Evolutionary conservation across 2,888 invertebrate species (phyloP), one percentile per base, ranked within the genome.

Genomic region (Eurois occulta): DNA sequence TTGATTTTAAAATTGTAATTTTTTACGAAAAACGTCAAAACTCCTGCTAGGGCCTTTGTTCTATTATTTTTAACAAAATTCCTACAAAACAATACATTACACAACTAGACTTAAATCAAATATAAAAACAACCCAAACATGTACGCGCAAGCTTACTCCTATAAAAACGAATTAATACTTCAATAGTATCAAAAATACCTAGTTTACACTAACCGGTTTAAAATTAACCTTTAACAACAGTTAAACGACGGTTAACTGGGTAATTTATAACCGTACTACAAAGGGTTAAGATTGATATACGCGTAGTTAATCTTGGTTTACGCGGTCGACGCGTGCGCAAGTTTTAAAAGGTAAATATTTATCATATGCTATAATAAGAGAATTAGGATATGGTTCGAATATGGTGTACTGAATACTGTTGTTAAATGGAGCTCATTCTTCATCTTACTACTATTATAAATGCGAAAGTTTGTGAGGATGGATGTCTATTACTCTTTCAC

Each of bases 211-310:
- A 80, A 86, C 84, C 65, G 2, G 85, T 85, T 77, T 79, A 83
- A 88, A 88, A 87, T 82, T 78, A 88, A 88, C 77, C 83, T 66
- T 52, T 77, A 80, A 83, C 66, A 78, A 55, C 86, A 83, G 84
- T 75, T 79, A 83, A 83, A 83, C 77, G 55, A 64, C n/a, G 64
- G 77, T 88, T 87, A 77, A 87, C 87, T 79, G 76, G 68, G 60
- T 68, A 80, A 87, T 88, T 88, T 88, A 88, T 86, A 86, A 81
- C 83, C 77, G 38, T 78, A 79, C 80, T 87, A 87, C 87, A 87
- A 87, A 87, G 85, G 72, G 86, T 74, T 84, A 83, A 75, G 80
- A 84, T 88, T 88, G 87, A 88, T 87, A 83, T 81, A 87, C 70
- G 83, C 48, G 35, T 77, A 83, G 87, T 87, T 87, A 88, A 88